These are phyloP conservation scores for Parapristionchus giblindavisi DNA, from an alignment of 2,888 invertebrate species.

Conservation along the genomic window DNA sequence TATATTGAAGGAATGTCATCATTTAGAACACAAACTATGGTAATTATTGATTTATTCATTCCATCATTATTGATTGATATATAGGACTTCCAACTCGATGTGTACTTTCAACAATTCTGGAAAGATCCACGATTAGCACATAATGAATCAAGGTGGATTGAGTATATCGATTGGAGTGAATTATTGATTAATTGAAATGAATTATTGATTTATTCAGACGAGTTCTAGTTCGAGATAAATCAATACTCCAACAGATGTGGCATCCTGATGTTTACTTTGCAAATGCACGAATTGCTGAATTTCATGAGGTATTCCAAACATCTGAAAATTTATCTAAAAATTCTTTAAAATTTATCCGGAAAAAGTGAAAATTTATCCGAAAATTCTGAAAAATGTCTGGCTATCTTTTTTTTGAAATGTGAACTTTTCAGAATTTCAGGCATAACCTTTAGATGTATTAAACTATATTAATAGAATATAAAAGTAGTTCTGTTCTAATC, in stretches of 20 bases:
- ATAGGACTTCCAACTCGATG: constrained; percentile 68
- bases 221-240: constrained; percentile 58
- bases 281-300: constrained; percentile 67
- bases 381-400: no score
- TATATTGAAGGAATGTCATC: constrained; percentile 70
- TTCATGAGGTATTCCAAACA: constrained; percentile 57
- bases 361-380: no score
- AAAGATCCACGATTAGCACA: constrained; percentile 65
- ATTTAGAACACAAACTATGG: constrained; percentile 69
- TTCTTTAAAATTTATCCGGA: neutral
- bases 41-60: constrained; percentile 33
- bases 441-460: neutral
- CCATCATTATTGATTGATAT: no score
- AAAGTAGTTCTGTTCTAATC: no score
- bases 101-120: constrained; percentile 69
- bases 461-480: no score
- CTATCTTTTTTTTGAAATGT: no score
- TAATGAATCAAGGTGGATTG: constrained; percentile 55
- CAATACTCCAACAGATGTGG: constrained; percentile 62
- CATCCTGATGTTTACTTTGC: constrained; percentile 69
- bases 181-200: neutral
- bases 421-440: no score
- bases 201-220: constrained; percentile 40
- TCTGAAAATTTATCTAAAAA: neutral
- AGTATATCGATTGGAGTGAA: neutral